Base-by-base conservation (phyloP, 2,797 vertebrate genomes). In the Hybognathus amarus region DNA sequence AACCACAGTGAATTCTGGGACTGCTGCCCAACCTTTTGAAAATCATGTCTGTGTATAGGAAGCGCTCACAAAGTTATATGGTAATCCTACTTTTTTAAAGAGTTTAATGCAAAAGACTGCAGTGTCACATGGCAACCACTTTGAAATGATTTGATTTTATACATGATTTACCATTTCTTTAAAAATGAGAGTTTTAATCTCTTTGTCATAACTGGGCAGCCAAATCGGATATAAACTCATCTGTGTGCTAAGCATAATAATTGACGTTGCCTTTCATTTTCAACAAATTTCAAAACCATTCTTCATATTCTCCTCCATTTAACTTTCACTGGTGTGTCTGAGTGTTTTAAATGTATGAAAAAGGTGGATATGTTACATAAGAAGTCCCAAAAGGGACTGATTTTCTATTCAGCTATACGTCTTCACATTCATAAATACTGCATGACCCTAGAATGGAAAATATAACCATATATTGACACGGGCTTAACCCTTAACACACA, bases 151-250 rank as follows among this genome's bases (percentile, higher is more conserved):
- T 63, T 30, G 27, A 69, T 45, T 36, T 69, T 42, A 68, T 82
- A 40, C 40, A 84, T 79, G 63, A 24, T 54, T 61, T 3, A 66
- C 27, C 66, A 33, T 69, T 64, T 80, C 73, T 17, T 47, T 50
- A 64, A n/a, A 63, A 79, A 33, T 10, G 1, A 24, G 69, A 78
- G n/a, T 40, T 38, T 30, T 70, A 61, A 85, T 75, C 56, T 67
- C 73, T 85, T 83, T 80, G 76, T 66, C 47, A 76, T 83, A 76
- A 83, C 42, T 77, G 67, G 15, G 2, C 56, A 63, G 38, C 75
- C 38, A 54, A 54, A 68, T 52, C 3, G 79, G 68, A 87, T 75
- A 79, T 22, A 79, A 82, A 75, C 67, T 68, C 17, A 12, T 8
- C 61, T 50, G 40, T 61, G 33, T 68, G 22, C 40, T 52, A 50